These are phyloP conservation scores for Crotalus helleri DNA, from an alignment of 2,113 vertebrate genomes.

Conservation along the genomic window DNA sequence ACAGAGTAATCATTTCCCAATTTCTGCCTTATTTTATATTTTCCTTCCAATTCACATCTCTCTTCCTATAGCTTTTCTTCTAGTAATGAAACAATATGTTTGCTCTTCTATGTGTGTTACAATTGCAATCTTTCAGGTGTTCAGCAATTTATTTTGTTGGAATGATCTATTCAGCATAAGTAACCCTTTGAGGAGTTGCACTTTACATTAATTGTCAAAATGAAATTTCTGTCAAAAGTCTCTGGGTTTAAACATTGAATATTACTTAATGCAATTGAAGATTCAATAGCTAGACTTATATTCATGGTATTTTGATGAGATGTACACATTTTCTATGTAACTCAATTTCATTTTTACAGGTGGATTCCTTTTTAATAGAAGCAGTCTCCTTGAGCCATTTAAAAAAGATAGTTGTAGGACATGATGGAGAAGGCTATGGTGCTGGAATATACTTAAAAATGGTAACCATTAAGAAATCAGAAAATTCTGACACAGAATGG, in stretches of 20 bases:
- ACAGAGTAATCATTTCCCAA: neutral
- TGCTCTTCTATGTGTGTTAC: neutral
- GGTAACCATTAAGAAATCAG: constrained; percentile 53
- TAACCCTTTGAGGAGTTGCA: neutral
- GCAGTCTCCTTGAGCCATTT: constrained; percentile 58
- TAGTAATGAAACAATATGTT: neutral
- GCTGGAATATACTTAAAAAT: constrained; percentile 59
- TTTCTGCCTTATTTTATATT: neutral
- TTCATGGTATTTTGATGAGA: neutral
- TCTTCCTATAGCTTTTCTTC: neutral
- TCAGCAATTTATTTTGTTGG: neutral
- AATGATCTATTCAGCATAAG: neutral
- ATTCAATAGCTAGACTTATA: neutral
- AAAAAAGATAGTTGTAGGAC: constrained; percentile 54
- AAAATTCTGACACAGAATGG: constrained; percentile 54
- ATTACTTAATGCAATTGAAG: neutral
- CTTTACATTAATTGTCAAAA: neutral
- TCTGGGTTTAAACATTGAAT: neutral
- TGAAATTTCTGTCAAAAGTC: neutral
- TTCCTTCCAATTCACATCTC: neutral
- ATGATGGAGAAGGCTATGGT: constrained; percentile 58
- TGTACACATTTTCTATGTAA: neutral
- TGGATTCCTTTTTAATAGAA: constrained; percentile 58
- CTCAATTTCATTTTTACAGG: constrained; percentile 25
- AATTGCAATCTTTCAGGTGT: neutral